phyloP scores from a whole-genome alignment of 2,113 vertebrate species.

The Casuarius casuarius region DNA sequence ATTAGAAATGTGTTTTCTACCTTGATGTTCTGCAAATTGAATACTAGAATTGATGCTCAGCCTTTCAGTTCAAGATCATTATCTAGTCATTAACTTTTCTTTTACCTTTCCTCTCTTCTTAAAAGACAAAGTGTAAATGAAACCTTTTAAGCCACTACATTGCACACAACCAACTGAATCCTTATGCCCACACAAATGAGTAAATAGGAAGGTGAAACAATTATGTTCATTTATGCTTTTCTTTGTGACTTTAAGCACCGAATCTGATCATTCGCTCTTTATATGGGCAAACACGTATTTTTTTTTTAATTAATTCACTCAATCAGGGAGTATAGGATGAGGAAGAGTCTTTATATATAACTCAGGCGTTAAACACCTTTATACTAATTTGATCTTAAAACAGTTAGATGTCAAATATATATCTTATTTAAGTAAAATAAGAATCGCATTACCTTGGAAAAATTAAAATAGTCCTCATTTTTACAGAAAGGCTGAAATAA shows the following conservation, averaged over 20 bases:
- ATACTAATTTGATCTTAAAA: constrained; percentile 33
- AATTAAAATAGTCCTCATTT: neutral
- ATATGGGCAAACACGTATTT: constrained; percentile 10
- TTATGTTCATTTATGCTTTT: constrained; percentile 48
- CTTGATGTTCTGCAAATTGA: constrained; percentile 45
- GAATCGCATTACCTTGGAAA: constrained; percentile 54
- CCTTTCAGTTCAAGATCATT: constrained; percentile 60
- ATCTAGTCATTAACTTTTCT: constrained; percentile 62
- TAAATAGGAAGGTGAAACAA: constrained; percentile 64
- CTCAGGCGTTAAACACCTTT: neutral
- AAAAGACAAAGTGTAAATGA: constrained; percentile 43
- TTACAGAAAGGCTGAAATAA: constrained; percentile 3
- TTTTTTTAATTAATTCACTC: constrained; percentile 52
- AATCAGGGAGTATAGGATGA: constrained; percentile 12
- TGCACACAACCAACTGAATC: constrained; percentile 8
- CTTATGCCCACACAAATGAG: constrained; percentile 37
- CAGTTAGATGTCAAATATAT: constrained; percentile 23
- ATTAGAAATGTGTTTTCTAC: constrained; percentile 9
- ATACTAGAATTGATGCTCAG: constrained; percentile 38
- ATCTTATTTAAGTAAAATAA: constrained; percentile 37
- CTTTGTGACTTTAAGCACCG: constrained; percentile 44
- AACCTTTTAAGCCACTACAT: constrained; percentile 14
- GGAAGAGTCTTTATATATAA: neutral
- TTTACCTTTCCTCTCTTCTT: constrained; percentile 26
- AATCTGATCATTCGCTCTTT: constrained; percentile 31